Conservation (phyloP, 1,140 invertebrate species). For the Diorhabda carinulata region DNA sequence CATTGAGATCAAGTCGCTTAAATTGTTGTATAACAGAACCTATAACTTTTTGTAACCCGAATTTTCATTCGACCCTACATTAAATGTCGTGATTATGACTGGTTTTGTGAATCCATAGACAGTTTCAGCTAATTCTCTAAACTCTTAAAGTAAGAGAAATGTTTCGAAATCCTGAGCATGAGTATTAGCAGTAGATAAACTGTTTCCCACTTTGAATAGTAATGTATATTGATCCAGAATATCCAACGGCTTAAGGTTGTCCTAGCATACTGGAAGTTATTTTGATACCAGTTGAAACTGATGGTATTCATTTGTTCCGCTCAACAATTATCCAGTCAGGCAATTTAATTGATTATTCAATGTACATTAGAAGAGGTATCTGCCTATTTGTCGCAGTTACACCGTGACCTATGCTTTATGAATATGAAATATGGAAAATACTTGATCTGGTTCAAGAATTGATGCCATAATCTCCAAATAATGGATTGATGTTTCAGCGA, state of each 20-base stretch:
- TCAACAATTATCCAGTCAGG: not conserved
- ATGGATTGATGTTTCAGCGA: too few relatives aligned
- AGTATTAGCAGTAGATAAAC: slow-evolving; percentile 25
- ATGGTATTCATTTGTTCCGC: slow-evolving; percentile 46
- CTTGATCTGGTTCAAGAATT: too few relatives aligned
- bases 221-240: slow-evolving; percentile 47
- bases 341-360: not conserved
- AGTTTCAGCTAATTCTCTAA: slow-evolving; percentile 30
- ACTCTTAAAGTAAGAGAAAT: slow-evolving; percentile 24
- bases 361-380: too few relatives aligned
- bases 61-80: slow-evolving; percentile 37
- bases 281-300: slow-evolving; percentile 29
- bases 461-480: too few relatives aligned
- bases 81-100: slow-evolving; percentile 37
- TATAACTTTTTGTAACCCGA: slow-evolving; percentile 46
- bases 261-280: slow-evolving; percentile 29
- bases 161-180: slow-evolving; percentile 33
- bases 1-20: slow-evolving; percentile 13
- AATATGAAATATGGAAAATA: too few relatives aligned
- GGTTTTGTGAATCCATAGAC: slow-evolving; percentile 11
- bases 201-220: slow-evolving; percentile 38
- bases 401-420: too few relatives aligned
- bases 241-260: slow-evolving; percentile 39
- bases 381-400: too few relatives aligned
- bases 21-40: slow-evolving; percentile 26